Evolutionary conservation across 1,140 invertebrate species (phyloP).

Genomic region (Leucophenga varia): DNA sequence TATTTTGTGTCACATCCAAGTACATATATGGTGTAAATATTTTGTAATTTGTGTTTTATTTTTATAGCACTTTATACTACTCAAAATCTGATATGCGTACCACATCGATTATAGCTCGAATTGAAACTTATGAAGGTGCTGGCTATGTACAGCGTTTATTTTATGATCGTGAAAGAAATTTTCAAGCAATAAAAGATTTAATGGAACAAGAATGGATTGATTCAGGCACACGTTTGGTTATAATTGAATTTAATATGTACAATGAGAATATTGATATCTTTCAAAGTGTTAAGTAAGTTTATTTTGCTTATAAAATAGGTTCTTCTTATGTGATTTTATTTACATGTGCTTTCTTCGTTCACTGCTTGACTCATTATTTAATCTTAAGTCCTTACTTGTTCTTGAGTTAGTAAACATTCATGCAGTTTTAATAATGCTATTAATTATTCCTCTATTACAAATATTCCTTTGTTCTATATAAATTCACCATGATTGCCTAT

Average conservation of each 20-base stretch:
- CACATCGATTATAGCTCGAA: slow-evolving; percentile 26
- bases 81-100: slow-evolving; percentile 22
- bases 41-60: too few relatives aligned
- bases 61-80: slow-evolving; percentile 3
- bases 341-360: too few relatives aligned
- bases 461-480: too few relatives aligned
- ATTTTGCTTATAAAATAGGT: too few relatives aligned
- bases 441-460: too few relatives aligned
- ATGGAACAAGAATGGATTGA: slow-evolving; percentile 32
- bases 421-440: too few relatives aligned
- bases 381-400: background rate
- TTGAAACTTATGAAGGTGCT: slow-evolving; percentile 27
- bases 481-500: too few relatives aligned
- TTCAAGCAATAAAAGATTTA: slow-evolving; percentile 12
- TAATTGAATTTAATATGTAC: slow-evolving; percentile 42
- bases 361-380: background rate
- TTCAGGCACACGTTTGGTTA: slow-evolving; percentile 31
- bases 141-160: slow-evolving; percentile 32
- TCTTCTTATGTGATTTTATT: too few relatives aligned
- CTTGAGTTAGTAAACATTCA: too few relatives aligned
- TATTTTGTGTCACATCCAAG: too few relatives aligned
- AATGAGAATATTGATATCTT: slow-evolving; percentile 41
- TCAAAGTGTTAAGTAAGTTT: slow-evolving; percentile 35
- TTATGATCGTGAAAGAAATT: slow-evolving; percentile 19
- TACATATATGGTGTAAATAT: too few relatives aligned